Evolutionary conservation across 2,113 vertebrate species (phyloP).

Genomic region (Atractosteus spatula): DNA sequence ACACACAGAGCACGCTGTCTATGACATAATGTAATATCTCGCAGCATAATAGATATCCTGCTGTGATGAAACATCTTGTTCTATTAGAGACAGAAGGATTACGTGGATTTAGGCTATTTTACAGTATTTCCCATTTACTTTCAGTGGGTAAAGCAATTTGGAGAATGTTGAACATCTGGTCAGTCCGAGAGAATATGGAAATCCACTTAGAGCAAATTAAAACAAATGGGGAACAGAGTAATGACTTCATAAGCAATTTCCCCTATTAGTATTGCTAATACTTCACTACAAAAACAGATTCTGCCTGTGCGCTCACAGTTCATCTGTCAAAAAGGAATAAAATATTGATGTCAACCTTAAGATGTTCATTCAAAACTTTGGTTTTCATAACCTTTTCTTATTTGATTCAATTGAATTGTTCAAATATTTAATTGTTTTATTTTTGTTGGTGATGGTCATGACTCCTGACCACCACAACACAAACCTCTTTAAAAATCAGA

Average conservation of each 20-base stretch:
- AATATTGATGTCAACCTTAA: too few species aligned
- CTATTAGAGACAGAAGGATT: slow-evolving; percentile 45
- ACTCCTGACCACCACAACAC: slow-evolving; percentile 27
- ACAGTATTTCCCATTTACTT: slow-evolving; percentile 43
- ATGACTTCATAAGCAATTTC: slow-evolving; percentile 68
- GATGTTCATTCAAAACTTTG: too few species aligned
- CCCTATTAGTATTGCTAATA: slow-evolving; percentile 62
- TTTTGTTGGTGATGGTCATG: slow-evolving; percentile 42
- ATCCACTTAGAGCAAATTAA: slow-evolving; percentile 72
- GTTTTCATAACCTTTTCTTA: too few species aligned
- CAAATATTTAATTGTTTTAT: slow-evolving; percentile 21
- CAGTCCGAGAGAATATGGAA: slow-evolving; percentile 61
- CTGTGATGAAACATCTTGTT: slow-evolving; percentile 37
- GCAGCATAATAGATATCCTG: slow-evolving; percentile 33
- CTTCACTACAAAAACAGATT: slow-evolving; percentile 56
- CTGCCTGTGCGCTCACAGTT: slow-evolving; percentile 9
- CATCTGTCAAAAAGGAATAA: too few species aligned
- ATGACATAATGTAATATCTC: slow-evolving; percentile 42
- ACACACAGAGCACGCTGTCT: slow-evolving; percentile 27
- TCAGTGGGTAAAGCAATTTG: slow-evolving; percentile 49
- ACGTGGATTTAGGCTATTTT: slow-evolving; percentile 43
- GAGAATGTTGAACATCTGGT: slow-evolving; percentile 68
- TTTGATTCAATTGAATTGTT: slow-evolving; percentile 22
- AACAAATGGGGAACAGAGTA: slow-evolving; percentile 64
- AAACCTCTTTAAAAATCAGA: slow-evolving; percentile 50